Evolutionary conservation across 2,797 vertebrate genomes (phyloP), one percentile per base, ranked within the genome.

Genomic region (Leucoraja ocellata): DNA sequence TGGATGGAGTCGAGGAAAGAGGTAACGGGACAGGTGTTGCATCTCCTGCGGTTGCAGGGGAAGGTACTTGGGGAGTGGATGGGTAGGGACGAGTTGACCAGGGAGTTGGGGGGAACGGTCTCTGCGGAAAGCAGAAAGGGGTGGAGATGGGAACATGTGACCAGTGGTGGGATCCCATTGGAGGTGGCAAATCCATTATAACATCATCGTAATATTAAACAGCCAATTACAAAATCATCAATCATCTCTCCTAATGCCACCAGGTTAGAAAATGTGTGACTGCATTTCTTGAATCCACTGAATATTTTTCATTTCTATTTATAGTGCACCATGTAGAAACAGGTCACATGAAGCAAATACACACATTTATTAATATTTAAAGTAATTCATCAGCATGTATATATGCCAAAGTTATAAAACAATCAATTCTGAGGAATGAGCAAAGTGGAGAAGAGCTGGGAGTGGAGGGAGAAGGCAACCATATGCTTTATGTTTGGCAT

Each of bases 141-240:
- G 46, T 46, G 46, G 46, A 46, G 46, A 46, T 46, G 46, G 46
- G 46, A 46, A 46, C 46, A 46, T 46, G 46, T 46, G 46, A 4
- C 46, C 46, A 46, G 46, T 46, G 4, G 46, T 46, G 46, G 46
- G 46, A 46, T 46, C 46, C 46, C 46, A 4, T 46, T 46, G 46
- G 2, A 46, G 46, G 46, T 46, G 2, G 46, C 46, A 46, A 46
- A 46, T 46, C 46, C 46, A 46, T 46, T 84, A 58, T 84, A 6
- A 25, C 14, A 4, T 61, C 54, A 13, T 46, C 46, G 46, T 46
- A 46, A 46, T 46, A 46, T 46, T 46, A 68, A 14, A 16, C 65
- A 68, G 65, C 14, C 65, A 86, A 86, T 16, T 58, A 86, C 83
- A 86, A 61, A 86, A 63, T 84, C n/a, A 86, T 8, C 83, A 86